Percentiles rank a stretch among this genome's conserved stretches.
These are phyloP conservation scores for Epirrhoe alternata DNA, from an alignment of 2,888 invertebrate genomes.

Conservation along the genomic window DNA sequence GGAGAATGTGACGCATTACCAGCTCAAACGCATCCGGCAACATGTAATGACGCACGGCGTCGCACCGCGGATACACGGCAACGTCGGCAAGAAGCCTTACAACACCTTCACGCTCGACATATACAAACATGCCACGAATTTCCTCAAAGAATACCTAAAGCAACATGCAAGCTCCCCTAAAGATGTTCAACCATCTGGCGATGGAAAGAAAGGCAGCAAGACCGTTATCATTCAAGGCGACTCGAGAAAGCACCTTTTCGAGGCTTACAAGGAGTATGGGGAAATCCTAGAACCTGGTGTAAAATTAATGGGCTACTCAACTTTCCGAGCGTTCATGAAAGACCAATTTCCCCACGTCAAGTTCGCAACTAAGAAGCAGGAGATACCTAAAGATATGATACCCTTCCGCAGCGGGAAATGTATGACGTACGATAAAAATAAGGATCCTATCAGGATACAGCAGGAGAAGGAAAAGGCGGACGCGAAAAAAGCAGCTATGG, in stretches of 20 bases:
- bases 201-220: conserved; percentile 81
- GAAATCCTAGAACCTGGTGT: conserved; percentile 88
- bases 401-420: conserved; percentile 84
- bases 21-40: conserved; percentile 90
- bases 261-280: conserved; percentile 90
- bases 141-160: conserved; percentile 89
- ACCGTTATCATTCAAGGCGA: conserved; percentile 82
- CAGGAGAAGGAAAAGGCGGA: conserved; percentile 81
- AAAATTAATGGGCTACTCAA: conserved; percentile 92
- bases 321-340: conserved; percentile 92
- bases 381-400: conserved; percentile 77
- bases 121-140: conserved; percentile 91
- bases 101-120: conserved; percentile 92
- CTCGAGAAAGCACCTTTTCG: conserved; percentile 89
- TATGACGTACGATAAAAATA: conserved; percentile 82
- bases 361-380: conserved; percentile 87
- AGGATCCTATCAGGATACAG: conserved; percentile 79
- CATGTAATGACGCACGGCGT: conserved; percentile 92
- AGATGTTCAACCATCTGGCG: conserved; percentile 77
- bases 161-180: conserved; percentile 86
- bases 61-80: conserved; percentile 91
- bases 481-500: conserved; percentile 80
- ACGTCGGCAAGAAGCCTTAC: conserved; percentile 92
- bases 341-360: conserved; percentile 92
- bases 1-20: conserved; percentile 92